Percentiles rank a stretch among this genome's conserved stretches.
phyloP scores from a whole-genome alignment of 2,888 invertebrate genomes.

The Zaprionus lineosus region DNA sequence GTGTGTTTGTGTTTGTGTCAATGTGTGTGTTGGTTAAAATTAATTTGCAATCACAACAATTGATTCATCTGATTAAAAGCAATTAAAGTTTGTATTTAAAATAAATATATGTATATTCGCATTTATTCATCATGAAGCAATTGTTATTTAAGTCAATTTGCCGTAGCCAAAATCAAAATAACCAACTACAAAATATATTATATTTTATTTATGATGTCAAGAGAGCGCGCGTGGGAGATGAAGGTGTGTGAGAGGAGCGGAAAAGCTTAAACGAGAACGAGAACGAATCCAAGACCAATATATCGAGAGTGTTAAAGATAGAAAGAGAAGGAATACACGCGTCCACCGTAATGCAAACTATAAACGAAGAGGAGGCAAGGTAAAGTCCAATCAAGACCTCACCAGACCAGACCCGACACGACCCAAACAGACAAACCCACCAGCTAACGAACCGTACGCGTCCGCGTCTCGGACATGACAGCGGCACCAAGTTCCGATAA shows the following conservation, averaged over 20 bases:
- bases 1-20: not conserved
- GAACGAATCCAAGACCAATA: too few species aligned
- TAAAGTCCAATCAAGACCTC: slow-evolving; percentile 31
- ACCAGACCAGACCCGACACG: slow-evolving; percentile 15
- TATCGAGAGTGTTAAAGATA: slow-evolving; percentile 11
- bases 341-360: slow-evolving; percentile 18
- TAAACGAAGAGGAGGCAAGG: slow-evolving; percentile 28
- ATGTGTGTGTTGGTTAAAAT: slow-evolving; percentile 4
- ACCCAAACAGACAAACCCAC: slow-evolving; percentile 33
- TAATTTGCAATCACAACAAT: slow-evolving; percentile 23
- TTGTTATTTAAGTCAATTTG: slow-evolving; percentile 47
- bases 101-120: not conserved
- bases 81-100: slow-evolving; percentile 13
- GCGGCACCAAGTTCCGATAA: slow-evolving; percentile 69
- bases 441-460: slow-evolving; percentile 56
- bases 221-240: slow-evolving; percentile 67
- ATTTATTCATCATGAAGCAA: slow-evolving; percentile 8
- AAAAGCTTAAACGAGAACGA: too few species aligned
- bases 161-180: slow-evolving; percentile 41
- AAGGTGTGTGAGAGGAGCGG: too few species aligned
- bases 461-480: slow-evolving; percentile 63
- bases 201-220: slow-evolving; percentile 47
- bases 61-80: slow-evolving; percentile 5
- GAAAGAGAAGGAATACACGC: slow-evolving; percentile 28
- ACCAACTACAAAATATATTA: slow-evolving; percentile 44